phyloP scores from a whole-genome alignment of 2,888 invertebrate genomes.

The Formica aserva region DNA sequence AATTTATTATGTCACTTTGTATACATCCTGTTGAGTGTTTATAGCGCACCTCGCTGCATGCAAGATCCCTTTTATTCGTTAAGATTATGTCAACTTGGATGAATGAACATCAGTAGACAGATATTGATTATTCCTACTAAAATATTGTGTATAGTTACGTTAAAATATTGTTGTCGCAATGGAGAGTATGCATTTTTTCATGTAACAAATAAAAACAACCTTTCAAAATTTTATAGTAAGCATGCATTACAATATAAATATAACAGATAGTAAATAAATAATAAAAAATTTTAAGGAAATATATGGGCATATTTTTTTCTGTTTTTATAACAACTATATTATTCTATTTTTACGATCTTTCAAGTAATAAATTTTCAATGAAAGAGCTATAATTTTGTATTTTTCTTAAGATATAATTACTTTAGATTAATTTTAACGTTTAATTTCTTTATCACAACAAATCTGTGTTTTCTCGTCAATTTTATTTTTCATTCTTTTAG shows the following conservation, averaged over 20 bases:
- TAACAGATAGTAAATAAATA: too few species aligned
- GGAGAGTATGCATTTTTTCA: not conserved
- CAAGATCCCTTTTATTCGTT: not conserved
- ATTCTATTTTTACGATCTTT: too few species aligned
- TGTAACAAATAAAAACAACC: not conserved
- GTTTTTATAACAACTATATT: too few species aligned
- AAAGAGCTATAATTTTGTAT: not conserved
- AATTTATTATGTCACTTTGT: not conserved
- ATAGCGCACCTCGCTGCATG: too few species aligned
- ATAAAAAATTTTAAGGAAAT: not conserved
- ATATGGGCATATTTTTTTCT: not conserved
- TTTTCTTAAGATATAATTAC: not conserved
- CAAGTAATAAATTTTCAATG: not conserved
- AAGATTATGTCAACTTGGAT: slow-evolving; percentile 8
- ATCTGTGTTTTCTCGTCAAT: not conserved
- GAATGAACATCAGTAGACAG: not conserved
- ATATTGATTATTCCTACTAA: slow-evolving; percentile 13
- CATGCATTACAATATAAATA: not conserved
- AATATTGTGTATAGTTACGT: not conserved
- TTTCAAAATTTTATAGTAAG: not conserved
- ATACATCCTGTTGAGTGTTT: not conserved
- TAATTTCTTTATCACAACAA: not conserved
- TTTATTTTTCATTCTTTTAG: not conserved
- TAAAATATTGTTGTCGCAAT: not conserved
- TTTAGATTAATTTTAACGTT: not conserved